Evolutionary conservation across 2,797 vertebrate genomes (phyloP).

Genomic region (Poeciliopsis presidionis): DNA sequence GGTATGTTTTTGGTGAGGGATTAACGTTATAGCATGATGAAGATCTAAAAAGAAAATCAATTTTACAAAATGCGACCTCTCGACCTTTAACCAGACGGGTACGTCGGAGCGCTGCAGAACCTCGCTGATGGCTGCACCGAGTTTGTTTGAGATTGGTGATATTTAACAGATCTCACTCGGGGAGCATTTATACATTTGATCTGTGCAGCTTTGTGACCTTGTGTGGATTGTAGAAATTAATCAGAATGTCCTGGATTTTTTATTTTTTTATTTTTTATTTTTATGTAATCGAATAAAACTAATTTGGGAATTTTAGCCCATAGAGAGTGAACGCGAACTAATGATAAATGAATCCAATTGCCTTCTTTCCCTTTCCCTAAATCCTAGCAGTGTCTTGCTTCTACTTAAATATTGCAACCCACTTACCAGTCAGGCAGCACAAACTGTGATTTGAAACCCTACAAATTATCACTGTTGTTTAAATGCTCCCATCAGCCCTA

Average conservation of each 20-base stretch:
- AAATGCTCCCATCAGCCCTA: slow-evolving; percentile 48
- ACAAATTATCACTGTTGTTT: slow-evolving; percentile 55
- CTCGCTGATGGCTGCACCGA: background rate
- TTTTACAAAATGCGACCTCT: too few species aligned
- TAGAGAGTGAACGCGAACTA: background rate
- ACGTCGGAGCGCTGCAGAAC: too few species aligned
- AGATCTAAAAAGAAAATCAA: too few species aligned
- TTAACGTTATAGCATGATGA: too few species aligned
- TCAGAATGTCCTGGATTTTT: background rate
- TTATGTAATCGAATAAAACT: background rate
- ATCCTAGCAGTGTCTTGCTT: background rate
- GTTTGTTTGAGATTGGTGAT: background rate
- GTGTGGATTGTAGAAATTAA: background rate
- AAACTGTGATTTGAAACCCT: slow-evolving; percentile 42
- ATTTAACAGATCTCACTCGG: background rate
- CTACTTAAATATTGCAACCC: background rate
- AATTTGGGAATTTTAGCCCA: background rate
- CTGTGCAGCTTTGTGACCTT: background rate
- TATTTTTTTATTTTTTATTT: too few species aligned
- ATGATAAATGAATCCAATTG: background rate
- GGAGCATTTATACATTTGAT: background rate
- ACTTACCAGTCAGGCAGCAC: slow-evolving; percentile 17
- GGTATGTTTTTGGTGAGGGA: too few species aligned
- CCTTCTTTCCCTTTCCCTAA: slow-evolving; percentile 6
- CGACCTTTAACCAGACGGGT: background rate